A percentile compares a stretch with the other conserved stretches of the same genome.
Evolutionary conservation across 1,140 invertebrate genomes (phyloP).

Genomic region (Zeugodacus cucurbitae): DNA sequence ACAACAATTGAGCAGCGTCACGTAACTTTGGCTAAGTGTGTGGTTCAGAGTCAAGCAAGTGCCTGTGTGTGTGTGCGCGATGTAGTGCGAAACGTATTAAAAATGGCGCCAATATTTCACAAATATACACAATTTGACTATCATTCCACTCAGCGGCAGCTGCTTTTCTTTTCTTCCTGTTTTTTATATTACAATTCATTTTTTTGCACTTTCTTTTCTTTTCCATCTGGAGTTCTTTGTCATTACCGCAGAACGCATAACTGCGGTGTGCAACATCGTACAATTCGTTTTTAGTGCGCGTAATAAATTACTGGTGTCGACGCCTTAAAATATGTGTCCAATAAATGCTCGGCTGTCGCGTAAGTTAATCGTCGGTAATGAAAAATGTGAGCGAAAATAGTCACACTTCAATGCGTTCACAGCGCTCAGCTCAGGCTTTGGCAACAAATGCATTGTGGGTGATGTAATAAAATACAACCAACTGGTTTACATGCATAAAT

Average conservation of each 20-base stretch:
- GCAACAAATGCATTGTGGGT: no score
- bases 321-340: background rate
- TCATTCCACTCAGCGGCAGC: background rate
- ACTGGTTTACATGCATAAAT: no score
- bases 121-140: slow-evolving; percentile 6
- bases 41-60: no score
- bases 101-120: slow-evolving; percentile 9
- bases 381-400: background rate
- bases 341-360: background rate
- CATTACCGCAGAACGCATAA: background rate
- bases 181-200: background rate
- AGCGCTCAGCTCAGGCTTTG: background rate
- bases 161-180: background rate
- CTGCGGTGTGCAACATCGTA: background rate
- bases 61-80: background rate
- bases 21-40: no score
- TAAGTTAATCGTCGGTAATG: background rate
- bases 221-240: background rate
- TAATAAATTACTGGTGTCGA: background rate
- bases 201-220: background rate
- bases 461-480: no score
- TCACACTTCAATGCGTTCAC: background rate
- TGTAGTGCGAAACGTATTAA: background rate
- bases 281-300: background rate
- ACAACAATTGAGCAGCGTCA: no score